Conservation (phyloP, 2,888 invertebrate genomes). For the Vesta saturnalis region DNA sequence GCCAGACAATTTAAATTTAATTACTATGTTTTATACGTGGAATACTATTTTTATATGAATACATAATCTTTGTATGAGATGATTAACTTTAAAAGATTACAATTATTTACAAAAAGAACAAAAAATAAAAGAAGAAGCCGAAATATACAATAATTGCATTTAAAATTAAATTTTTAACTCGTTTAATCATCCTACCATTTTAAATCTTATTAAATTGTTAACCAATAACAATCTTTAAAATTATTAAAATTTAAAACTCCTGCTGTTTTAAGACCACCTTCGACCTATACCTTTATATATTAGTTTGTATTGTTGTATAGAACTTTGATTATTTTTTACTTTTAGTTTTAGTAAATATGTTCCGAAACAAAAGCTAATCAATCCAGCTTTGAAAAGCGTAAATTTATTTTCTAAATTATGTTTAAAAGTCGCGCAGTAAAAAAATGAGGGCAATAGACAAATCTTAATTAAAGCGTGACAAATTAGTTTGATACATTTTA, state of each 20-base stretch:
- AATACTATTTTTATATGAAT: slow-evolving; percentile 27
- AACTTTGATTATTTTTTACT: too few species aligned
- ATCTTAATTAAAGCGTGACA: too few species aligned
- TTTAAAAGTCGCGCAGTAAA: too few species aligned
- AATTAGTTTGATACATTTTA: too few species aligned
- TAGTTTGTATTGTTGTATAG: too few species aligned
- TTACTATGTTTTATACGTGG: slow-evolving; percentile 36
- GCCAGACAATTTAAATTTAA: slow-evolving; percentile 40
- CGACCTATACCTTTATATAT: slow-evolving; percentile 2
- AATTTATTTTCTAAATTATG: too few species aligned
- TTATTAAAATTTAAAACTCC: slow-evolving; percentile 31
- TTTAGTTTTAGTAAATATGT: too few species aligned
- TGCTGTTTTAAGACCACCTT: slow-evolving; percentile 36
- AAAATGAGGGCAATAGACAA: too few species aligned
- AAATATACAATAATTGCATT: slow-evolving; percentile 2
- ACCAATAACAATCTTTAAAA: slow-evolving; percentile 40
- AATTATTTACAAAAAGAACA: not conserved
- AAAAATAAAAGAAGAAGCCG: not conserved
- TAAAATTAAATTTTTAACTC: not conserved
- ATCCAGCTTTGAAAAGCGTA: too few species aligned
- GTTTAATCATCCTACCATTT: slow-evolving; percentile 42
- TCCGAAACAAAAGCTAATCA: too few species aligned
- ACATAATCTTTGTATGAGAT: slow-evolving; percentile 16
- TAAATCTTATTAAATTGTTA: slow-evolving; percentile 42
- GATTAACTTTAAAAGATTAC: slow-evolving; percentile 13